A percentile compares a stretch with the other conserved stretches of the same genome.
These are phyloP conservation scores for Ormyrus labotus DNA, from an alignment of 2,888 invertebrate species.

Conservation along the genomic window DNA sequence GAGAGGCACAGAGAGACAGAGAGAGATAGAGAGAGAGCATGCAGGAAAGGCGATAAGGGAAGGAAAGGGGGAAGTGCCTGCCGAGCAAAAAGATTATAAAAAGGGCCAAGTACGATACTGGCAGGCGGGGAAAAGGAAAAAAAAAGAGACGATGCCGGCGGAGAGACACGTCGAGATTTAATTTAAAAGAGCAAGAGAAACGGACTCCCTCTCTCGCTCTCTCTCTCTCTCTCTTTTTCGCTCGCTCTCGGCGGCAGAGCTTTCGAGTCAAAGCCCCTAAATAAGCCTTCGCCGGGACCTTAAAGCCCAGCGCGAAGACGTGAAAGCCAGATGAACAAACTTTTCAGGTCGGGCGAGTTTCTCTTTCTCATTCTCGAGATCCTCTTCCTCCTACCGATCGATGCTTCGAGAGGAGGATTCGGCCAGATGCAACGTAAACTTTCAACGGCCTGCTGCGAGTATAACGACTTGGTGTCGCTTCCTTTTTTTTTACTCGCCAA, in stretches of 20 bases:
- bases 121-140: background rate
- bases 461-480: too few relatives aligned
- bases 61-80: background rate
- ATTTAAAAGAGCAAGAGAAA: constrained; percentile 60
- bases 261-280: constrained; percentile 58
- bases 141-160: constrained; percentile 12
- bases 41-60: background rate
- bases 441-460: too few relatives aligned
- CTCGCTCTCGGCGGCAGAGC: constrained; percentile 43
- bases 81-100: constrained; percentile 32
- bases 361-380: constrained; percentile 5
- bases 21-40: constrained; percentile 29
- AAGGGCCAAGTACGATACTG: constrained; percentile 29
- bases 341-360: constrained; percentile 32
- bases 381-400: background rate
- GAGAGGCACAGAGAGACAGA: constrained; percentile 26
- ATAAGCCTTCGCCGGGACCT: constrained; percentile 58
- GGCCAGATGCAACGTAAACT: too few relatives aligned
- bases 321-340: constrained; percentile 54
- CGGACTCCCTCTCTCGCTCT: constrained; percentile 42
- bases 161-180: constrained; percentile 57
- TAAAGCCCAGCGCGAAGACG: constrained; percentile 47
- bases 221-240: constrained; percentile 2
- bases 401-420: too few relatives aligned
- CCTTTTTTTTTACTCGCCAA: too few relatives aligned